Conservation (phyloP, 2,888 invertebrate genomes). For the Idaea dimidiata region DNA sequence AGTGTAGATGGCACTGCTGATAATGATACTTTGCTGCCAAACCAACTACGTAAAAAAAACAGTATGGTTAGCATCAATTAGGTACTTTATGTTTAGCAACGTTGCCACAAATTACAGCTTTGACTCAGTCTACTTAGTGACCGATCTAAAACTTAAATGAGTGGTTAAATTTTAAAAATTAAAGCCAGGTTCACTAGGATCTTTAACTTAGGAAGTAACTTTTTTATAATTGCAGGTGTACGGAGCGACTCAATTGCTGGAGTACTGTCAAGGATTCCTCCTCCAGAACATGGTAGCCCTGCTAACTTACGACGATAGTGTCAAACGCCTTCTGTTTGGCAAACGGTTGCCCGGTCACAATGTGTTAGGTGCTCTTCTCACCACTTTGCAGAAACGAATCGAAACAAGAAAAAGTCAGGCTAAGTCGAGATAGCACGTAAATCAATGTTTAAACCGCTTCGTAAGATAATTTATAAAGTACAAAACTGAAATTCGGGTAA, state of each 20-base stretch:
- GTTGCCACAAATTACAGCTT: too few species aligned
- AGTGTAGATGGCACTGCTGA: too few species aligned
- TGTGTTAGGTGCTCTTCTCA: slow-evolving; percentile 89
- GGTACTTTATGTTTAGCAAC: too few species aligned
- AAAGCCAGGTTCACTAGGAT: neutral
- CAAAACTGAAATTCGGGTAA: too few species aligned
- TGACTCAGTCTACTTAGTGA: too few species aligned
- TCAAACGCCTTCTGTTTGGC: slow-evolving; percentile 92
- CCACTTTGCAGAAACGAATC: slow-evolving; percentile 90
- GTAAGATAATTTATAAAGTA: neutral
- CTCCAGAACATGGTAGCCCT: slow-evolving; percentile 97
- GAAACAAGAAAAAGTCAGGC: slow-evolving; percentile 82
- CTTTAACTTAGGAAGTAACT: neutral
- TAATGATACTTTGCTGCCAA: too few species aligned
- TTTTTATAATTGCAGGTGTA: slow-evolving; percentile 83
- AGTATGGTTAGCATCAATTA: too few species aligned
- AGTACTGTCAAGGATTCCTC: slow-evolving; percentile 94
- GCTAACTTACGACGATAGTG: slow-evolving; percentile 93
- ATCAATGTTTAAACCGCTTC: neutral
- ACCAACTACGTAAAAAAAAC: too few species aligned
- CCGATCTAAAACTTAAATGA: too few species aligned
- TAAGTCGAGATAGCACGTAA: slow-evolving; percentile 62
- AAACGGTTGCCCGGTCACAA: slow-evolving; percentile 95
- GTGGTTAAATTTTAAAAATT: neutral
- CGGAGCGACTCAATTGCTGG: slow-evolving; percentile 91